These are phyloP conservation scores for Hippocampus guttulatus DNA, from an alignment of 2,113 vertebrate genomes.

Conservation along the genomic window DNA sequence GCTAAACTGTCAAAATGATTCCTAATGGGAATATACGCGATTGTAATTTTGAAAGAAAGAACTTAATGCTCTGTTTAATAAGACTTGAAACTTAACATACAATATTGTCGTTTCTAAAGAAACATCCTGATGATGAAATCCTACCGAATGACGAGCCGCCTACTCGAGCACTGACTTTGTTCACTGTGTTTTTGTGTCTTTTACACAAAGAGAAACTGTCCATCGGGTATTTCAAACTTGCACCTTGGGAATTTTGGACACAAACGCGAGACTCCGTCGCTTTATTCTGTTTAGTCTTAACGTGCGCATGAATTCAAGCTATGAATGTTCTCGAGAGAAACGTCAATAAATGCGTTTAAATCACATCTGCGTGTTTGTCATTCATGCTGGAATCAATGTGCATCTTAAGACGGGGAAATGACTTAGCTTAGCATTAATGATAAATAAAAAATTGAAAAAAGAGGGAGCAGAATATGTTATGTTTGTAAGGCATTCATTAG, in stretches of 20 bases:
- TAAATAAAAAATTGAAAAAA: not conserved
- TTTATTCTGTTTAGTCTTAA: not conserved
- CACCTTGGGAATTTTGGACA: conserved; percentile 19
- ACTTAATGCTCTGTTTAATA: not conserved
- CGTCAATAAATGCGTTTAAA: conserved; percentile 37
- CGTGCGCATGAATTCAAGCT: conserved; percentile 2
- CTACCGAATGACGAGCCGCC: not conserved
- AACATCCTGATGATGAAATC: not conserved
- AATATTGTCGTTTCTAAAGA: not conserved
- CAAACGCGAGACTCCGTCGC: not conserved
- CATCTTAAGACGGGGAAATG: not conserved
- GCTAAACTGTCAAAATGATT: not conserved
- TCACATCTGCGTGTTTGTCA: conserved; percentile 20
- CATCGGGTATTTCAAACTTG: conserved; percentile 36
- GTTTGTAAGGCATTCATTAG: not conserved
- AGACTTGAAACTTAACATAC: not conserved
- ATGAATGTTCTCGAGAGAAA: conserved; percentile 1
- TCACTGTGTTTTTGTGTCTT: not conserved
- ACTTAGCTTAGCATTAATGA: not conserved
- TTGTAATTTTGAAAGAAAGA: not conserved
- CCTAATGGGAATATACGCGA: not conserved
- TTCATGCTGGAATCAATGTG: conserved; percentile 10
- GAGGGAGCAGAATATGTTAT: not conserved
- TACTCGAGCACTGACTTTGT: not conserved
- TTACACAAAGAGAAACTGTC: conserved; percentile 18